A percentile compares a stretch with the other conserved stretches of the same genome.
Evolutionary conservation across 2,113 vertebrate genomes (phyloP).

Genomic region (Pseudopipra pipra): DNA sequence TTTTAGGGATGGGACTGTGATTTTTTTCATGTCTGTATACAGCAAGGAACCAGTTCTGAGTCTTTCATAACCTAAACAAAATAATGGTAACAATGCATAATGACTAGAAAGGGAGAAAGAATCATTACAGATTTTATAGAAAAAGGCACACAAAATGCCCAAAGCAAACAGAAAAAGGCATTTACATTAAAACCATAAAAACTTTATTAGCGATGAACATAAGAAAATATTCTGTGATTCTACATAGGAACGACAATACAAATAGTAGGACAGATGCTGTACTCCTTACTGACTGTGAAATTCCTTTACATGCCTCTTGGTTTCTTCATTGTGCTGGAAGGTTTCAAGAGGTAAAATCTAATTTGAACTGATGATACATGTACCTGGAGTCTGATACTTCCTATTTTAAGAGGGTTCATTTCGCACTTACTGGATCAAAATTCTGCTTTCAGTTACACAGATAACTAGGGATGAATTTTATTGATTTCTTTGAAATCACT

Average conservation of each 20-base stretch:
- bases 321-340: neutral
- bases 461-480: neutral
- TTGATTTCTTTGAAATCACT: neutral
- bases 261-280: neutral
- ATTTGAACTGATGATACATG: neutral
- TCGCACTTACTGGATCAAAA: neutral
- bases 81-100: neutral
- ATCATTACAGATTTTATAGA: neutral
- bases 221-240: neutral
- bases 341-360: neutral
- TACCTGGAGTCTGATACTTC: neutral
- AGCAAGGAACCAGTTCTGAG: neutral
- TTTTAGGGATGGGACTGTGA: neutral
- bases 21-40: neutral
- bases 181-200: neutral
- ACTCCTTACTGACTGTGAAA: neutral
- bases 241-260: neutral
- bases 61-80: neutral
- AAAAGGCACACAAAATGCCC: neutral
- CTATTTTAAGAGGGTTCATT: neutral
- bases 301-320: neutral
- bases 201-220: neutral
- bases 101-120: neutral
- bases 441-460: neutral
- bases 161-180: neutral